Evolutionary conservation across 2,888 invertebrate species (phyloP).

Genomic region (Stictocephala bisonia): DNA sequence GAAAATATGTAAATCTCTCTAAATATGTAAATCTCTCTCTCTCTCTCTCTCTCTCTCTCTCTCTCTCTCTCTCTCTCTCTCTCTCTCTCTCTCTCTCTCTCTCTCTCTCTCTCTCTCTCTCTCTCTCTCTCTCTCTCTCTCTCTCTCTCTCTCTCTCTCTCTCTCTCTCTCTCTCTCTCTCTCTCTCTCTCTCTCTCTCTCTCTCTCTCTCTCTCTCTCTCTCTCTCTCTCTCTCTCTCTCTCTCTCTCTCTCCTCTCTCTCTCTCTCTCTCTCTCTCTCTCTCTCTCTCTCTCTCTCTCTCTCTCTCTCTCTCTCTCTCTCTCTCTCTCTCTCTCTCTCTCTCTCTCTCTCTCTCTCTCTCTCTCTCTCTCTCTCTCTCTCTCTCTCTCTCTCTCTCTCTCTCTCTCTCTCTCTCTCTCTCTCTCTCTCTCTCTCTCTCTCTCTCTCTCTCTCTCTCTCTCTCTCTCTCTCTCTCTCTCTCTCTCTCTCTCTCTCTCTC

Average conservation of each 20-base stretch:
- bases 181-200: background rate
- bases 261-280: too few relatives aligned
- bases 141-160: background rate
- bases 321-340: constrained; percentile 36
- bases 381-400: constrained; percentile 33
- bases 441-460: constrained; percentile 38
- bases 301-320: constrained; percentile 10
- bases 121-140: background rate
- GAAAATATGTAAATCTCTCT: too few relatives aligned
- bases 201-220: background rate
- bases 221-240: background rate
- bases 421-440: constrained; percentile 38
- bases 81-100: too few relatives aligned
- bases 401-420: constrained; percentile 36
- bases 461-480: constrained; percentile 31
- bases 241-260: background rate
- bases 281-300: background rate
- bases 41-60: too few relatives aligned
- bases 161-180: background rate
- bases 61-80: too few relatives aligned
- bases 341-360: constrained; percentile 36
- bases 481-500: constrained; percentile 15
- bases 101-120: background rate
- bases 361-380: constrained; percentile 35
- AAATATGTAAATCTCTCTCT: too few relatives aligned